phyloP scores from a whole-genome alignment of 2,888 invertebrate species.

The Physocephala rufipes region DNA sequence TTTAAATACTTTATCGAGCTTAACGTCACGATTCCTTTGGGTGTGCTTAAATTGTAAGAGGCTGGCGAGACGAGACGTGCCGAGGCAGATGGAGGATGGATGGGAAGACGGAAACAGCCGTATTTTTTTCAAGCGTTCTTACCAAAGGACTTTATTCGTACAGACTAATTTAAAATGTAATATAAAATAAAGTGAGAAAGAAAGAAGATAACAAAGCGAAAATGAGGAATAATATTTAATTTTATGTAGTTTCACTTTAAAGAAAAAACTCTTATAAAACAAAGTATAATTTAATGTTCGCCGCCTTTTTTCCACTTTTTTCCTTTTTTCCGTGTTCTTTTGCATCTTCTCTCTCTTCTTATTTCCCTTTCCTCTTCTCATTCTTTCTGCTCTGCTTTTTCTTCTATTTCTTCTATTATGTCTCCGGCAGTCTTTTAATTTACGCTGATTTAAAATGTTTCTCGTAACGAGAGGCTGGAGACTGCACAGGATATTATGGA shows the following conservation, averaged over 20 bases:
- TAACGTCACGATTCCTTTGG: conserved; percentile 1
- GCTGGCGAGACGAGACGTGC: not conserved
- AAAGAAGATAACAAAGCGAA: no score
- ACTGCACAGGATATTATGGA: not conserved
- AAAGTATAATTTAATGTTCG: not conserved
- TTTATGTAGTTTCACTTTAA: no score
- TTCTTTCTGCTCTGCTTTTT: conserved; percentile 8
- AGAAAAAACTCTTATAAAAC: no score
- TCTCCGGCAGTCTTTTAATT: not conserved
- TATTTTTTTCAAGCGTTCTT: no score
- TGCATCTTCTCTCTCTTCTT: conserved; percentile 2
- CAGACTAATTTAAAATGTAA: no score
- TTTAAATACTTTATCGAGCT: conserved; percentile 29
- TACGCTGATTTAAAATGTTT: conserved; percentile 15
- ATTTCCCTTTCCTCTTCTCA: conserved; percentile 9
- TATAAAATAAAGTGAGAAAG: no score
- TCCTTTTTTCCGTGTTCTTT: not conserved
- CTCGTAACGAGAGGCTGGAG: no score
- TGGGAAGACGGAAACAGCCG: not conserved
- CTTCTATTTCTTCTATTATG: conserved; percentile 4
- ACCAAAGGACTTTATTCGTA: no score
- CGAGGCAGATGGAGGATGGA: conserved; percentile 9
- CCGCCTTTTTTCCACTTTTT: not conserved
- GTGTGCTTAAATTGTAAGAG: conserved; percentile 2
- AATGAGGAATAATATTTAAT: no score